Evolutionary conservation across 2,113 vertebrate genomes (phyloP).

Genomic region (Planiliza haematocheilus): DNA sequence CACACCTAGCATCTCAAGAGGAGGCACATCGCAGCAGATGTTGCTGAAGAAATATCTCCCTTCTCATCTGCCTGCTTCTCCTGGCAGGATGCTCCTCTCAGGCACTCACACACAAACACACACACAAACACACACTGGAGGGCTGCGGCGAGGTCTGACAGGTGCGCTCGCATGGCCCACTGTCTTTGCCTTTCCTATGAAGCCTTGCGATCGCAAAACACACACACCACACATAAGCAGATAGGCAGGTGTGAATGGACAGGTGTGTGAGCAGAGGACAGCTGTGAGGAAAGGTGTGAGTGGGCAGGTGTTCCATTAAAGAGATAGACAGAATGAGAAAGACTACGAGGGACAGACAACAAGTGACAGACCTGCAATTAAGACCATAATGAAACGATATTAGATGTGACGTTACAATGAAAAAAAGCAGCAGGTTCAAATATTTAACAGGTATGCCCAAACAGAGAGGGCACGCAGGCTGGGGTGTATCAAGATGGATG

Average conservation of each 20-base stretch:
- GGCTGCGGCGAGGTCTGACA: slow-evolving; percentile 72
- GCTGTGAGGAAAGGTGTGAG: slow-evolving; percentile 78
- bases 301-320: slow-evolving; percentile 82
- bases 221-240: slow-evolving; percentile 45
- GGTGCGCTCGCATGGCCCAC: slow-evolving; percentile 70
- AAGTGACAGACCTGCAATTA: background rate
- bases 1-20: slow-evolving; percentile 65
- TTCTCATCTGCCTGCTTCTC: slow-evolving; percentile 70
- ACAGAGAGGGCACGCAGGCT: background rate
- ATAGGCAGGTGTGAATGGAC: slow-evolving; percentile 76
- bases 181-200: slow-evolving; percentile 59
- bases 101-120: slow-evolving; percentile 38
- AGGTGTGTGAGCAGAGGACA: slow-evolving; percentile 78
- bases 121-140: slow-evolving; percentile 47
- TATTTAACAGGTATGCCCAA: background rate
- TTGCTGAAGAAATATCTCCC: slow-evolving; percentile 76
- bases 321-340: slow-evolving; percentile 44
- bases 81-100: slow-evolving; percentile 61
- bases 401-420: background rate
- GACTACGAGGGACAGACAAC: slow-evolving; percentile 18
- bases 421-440: background rate
- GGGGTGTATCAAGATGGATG: slow-evolving; percentile 39
- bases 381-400: background rate
- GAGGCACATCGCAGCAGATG: slow-evolving; percentile 80
- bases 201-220: slow-evolving; percentile 41